These are phyloP conservation scores for Pseudococcus viburni DNA, from an alignment of 2,888 invertebrate genomes.

Conservation along the genomic window DNA sequence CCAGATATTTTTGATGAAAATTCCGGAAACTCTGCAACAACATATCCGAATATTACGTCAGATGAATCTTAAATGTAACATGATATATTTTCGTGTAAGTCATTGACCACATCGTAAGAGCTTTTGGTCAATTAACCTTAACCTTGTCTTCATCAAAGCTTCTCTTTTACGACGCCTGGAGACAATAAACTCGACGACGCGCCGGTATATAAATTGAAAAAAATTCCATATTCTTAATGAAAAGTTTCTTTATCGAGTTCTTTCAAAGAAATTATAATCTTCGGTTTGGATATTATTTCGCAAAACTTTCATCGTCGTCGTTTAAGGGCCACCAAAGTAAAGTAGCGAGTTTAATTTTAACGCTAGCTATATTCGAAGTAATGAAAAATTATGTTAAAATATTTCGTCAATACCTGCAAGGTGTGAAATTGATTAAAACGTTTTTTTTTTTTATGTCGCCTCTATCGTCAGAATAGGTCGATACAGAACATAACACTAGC, in stretches of 20 bases:
- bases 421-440: slow-evolving; percentile 36
- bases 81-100: too few relatives aligned
- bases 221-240: slow-evolving; percentile 3
- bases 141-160: neutral
- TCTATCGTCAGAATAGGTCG: neutral
- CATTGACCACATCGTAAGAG: neutral
- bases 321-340: neutral
- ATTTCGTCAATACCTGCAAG: slow-evolving; percentile 13
- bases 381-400: slow-evolving; percentile 40
- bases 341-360: slow-evolving; percentile 9
- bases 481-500: neutral
- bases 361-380: neutral
- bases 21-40: too few relatives aligned
- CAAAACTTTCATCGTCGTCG: neutral
- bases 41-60: too few relatives aligned
- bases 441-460: neutral
- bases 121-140: neutral
- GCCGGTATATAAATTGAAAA: slow-evolving; percentile 1
- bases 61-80: too few relatives aligned
- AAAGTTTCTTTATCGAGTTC: neutral
- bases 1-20: too few relatives aligned
- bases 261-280: slow-evolving; percentile 38
- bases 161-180: neutral
- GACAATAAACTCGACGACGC: neutral
- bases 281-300: neutral